A percentile compares a stretch with the other conserved stretches of the same genome.
Conservation (phyloP, 2,113 vertebrate genomes). For the Egretta garzetta region DNA sequence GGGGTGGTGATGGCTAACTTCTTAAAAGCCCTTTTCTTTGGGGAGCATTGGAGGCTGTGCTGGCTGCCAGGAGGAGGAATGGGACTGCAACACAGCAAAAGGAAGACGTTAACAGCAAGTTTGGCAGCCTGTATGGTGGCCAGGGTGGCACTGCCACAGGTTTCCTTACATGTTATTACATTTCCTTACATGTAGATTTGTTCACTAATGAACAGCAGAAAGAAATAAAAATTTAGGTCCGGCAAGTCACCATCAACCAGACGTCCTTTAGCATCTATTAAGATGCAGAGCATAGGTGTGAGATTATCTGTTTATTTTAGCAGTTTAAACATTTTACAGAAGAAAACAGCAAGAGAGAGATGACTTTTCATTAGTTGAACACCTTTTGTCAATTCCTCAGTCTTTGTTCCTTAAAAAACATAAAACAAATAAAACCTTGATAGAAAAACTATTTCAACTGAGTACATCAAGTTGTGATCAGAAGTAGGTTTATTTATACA, state of each 20-base stretch:
- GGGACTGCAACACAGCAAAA: background rate
- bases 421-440: background rate
- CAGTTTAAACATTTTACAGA: background rate
- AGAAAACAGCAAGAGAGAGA: background rate
- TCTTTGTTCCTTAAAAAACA: background rate
- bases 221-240: background rate
- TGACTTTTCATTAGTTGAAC: background rate
- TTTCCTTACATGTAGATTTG: background rate
- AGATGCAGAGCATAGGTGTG: background rate
- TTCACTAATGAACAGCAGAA: background rate
- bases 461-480: background rate
- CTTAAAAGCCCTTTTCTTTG: background rate
- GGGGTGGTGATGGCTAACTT: background rate
- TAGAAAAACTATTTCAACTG: background rate
- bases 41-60: background rate
- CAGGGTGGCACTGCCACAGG: background rate
- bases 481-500: background rate
- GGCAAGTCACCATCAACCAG: background rate
- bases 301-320: background rate
- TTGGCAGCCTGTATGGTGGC: fast-evolving
- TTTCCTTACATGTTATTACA: background rate
- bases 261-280: background rate
- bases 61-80: background rate
- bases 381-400: background rate
- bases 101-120: background rate